phyloP scores from a whole-genome alignment of 2,888 invertebrate genomes.

The Erebia epiphron region DNA sequence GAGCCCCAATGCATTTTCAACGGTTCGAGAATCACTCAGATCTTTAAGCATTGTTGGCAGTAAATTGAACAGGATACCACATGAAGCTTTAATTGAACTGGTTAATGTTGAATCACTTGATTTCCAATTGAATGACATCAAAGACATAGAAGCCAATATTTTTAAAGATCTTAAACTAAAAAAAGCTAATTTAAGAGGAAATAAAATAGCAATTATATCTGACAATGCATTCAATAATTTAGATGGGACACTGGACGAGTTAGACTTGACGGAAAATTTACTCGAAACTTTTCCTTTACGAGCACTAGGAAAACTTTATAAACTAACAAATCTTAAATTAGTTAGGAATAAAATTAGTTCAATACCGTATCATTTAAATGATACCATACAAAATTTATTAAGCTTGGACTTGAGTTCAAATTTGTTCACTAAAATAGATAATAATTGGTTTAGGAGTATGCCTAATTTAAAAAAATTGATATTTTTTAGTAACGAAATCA shows the following conservation, averaged over 20 bases:
- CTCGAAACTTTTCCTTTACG: constrained; percentile 91
- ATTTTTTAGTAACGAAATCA: constrained; percentile 92
- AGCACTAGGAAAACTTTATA: constrained; percentile 88
- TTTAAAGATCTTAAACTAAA: constrained; percentile 92
- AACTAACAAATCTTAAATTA: constrained; percentile 87
- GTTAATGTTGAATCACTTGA: constrained; percentile 89
- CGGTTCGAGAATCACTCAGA: constrained; percentile 87
- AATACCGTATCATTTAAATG: constrained; percentile 88
- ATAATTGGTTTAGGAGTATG: constrained; percentile 91
- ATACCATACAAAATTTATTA: constrained; percentile 87
- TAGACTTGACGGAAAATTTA: constrained; percentile 94
- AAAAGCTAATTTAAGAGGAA: constrained; percentile 92
- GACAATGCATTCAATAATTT: constrained; percentile 92
- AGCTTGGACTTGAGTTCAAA: constrained; percentile 94
- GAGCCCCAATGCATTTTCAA: constrained; percentile 86
- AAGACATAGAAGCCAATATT: constrained; percentile 91
- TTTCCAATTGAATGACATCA: constrained; percentile 93
- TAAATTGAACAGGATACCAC: constrained; percentile 88
- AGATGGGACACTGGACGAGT: constrained; percentile 89
- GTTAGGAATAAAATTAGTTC: constrained; percentile 93
- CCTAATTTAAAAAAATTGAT: constrained; percentile 91
- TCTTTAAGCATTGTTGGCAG: constrained; percentile 91
- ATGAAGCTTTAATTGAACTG: constrained; percentile 88
- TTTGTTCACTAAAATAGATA: constrained; percentile 88
- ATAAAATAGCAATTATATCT: constrained; percentile 90